phyloP scores from a whole-genome alignment of 2,888 invertebrate genomes.

The Herminia tarsipennalis region DNA sequence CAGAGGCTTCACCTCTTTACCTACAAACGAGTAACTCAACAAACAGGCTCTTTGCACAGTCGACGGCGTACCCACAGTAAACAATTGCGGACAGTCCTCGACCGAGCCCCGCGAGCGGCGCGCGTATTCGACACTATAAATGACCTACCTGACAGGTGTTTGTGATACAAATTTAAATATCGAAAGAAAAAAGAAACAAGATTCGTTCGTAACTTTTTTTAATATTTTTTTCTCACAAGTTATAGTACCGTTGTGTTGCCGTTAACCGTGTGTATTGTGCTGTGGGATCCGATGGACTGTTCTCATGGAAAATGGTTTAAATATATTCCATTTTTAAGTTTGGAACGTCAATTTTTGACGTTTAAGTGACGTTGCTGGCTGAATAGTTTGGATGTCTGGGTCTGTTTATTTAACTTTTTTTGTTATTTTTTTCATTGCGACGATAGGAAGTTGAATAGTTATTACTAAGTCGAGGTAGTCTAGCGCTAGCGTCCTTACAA shows the following conservation, averaged over 20 bases:
- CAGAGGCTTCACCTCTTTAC: slow-evolving; percentile 38
- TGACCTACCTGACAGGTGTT: slow-evolving; percentile 65
- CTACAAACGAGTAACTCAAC: slow-evolving; percentile 34
- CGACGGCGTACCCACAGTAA: slow-evolving; percentile 71
- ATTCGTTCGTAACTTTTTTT: slow-evolving; percentile 68
- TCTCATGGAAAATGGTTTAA: slow-evolving; percentile 53
- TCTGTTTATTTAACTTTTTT: slow-evolving; percentile 15
- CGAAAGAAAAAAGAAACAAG: slow-evolving; percentile 56
- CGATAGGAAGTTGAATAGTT: not conserved
- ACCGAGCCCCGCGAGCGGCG: slow-evolving; percentile 72
- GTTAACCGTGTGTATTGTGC: slow-evolving; percentile 69
- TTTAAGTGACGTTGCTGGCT: slow-evolving; percentile 35
- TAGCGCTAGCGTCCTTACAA: slow-evolving; percentile 34
- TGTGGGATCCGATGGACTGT: slow-evolving; percentile 63
- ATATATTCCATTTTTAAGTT: slow-evolving; percentile 35
- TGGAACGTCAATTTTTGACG: slow-evolving; percentile 31
- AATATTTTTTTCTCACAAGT: slow-evolving; percentile 44
- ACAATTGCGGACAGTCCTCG: slow-evolving; percentile 78
- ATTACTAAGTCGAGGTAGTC: slow-evolving; percentile 5
- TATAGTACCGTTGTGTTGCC: slow-evolving; percentile 61
- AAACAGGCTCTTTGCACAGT: slow-evolving; percentile 59
- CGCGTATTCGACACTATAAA: slow-evolving; percentile 42
- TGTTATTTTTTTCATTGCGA: not conserved
- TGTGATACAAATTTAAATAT: slow-evolving; percentile 50
- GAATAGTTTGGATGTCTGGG: slow-evolving; percentile 33